Percentiles rank a stretch among this genome's conserved stretches.
Conservation (phyloP, 2,888 invertebrate genomes). For the Anarsia innoxiella region DNA sequence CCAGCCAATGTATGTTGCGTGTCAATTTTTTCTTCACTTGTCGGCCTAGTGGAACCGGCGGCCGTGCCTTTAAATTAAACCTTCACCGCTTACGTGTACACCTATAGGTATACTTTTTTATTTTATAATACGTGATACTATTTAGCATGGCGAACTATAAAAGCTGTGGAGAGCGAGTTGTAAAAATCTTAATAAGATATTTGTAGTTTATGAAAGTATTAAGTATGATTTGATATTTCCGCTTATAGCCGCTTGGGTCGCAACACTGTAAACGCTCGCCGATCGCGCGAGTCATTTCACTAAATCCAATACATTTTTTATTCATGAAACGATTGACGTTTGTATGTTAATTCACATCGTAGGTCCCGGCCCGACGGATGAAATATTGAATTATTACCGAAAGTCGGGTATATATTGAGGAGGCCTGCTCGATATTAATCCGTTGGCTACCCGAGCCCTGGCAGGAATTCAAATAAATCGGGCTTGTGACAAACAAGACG, state of each 20-base stretch:
- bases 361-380: slow-evolving; percentile 67
- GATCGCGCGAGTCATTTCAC: slow-evolving; percentile 65
- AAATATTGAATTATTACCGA: slow-evolving; percentile 74
- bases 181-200: slow-evolving; percentile 5
- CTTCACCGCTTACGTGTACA: background rate
- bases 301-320: slow-evolving; percentile 76
- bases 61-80: slow-evolving; percentile 5
- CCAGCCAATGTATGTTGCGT: slow-evolving; percentile 14
- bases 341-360: slow-evolving; percentile 72
- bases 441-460: slow-evolving; percentile 64
- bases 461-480: slow-evolving; percentile 76
- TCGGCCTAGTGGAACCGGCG: background rate
- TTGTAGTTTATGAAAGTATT: slow-evolving; percentile 22
- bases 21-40: slow-evolving; percentile 5
- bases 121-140: background rate
- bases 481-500: slow-evolving; percentile 73
- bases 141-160: background rate
- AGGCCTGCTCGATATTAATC: slow-evolving; percentile 72
- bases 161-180: background rate
- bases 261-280: slow-evolving; percentile 45
- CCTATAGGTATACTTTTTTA: too few species aligned
- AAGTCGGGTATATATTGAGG: slow-evolving; percentile 67
- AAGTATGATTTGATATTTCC: slow-evolving; percentile 52
- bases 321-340: slow-evolving; percentile 76
- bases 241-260: slow-evolving; percentile 47